These are phyloP conservation scores for Teleogryllus occipitalis DNA, from an alignment of 1,140 invertebrate species.

Conservation along the genomic window DNA sequence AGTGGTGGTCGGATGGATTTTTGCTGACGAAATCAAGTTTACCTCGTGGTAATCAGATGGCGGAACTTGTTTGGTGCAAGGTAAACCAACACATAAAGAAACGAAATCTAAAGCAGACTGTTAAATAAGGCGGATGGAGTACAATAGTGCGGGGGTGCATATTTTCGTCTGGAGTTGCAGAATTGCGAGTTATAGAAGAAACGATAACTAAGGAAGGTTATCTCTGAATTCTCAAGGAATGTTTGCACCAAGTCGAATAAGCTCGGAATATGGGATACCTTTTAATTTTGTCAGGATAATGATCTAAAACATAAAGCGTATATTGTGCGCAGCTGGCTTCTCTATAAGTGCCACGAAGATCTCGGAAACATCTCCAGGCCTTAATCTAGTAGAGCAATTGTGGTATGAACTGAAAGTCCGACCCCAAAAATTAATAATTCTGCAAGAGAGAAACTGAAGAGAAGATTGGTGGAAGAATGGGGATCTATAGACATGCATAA, in stretches of 20 bases:
- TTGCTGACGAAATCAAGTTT: not conserved
- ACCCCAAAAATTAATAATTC: not conserved
- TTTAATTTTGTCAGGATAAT: not conserved
- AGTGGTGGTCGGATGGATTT: too few species aligned
- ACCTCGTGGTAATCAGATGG: not conserved
- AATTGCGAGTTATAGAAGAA: not conserved
- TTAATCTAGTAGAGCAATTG: not conserved
- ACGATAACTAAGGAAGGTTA: not conserved
- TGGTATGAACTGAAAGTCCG: not conserved
- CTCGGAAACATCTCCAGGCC: not conserved
- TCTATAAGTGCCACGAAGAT: not conserved
- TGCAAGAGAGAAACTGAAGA: not conserved
- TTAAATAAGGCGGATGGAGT: not conserved
- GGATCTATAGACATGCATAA: not conserved
- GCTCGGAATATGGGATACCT: not conserved
- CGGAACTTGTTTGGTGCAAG: not conserved
- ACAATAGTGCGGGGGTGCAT: not conserved
- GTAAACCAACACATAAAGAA: not conserved
- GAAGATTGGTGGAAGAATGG: not conserved
- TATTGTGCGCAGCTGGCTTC: not conserved
- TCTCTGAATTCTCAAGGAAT: not conserved
- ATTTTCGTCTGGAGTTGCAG: not conserved
- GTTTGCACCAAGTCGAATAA: not conserved
- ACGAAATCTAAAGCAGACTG: not conserved
- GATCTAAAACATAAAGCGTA: not conserved